phyloP scores from a whole-genome alignment of 2,888 invertebrate genomes.

The Eupithecia tripunctaria region DNA sequence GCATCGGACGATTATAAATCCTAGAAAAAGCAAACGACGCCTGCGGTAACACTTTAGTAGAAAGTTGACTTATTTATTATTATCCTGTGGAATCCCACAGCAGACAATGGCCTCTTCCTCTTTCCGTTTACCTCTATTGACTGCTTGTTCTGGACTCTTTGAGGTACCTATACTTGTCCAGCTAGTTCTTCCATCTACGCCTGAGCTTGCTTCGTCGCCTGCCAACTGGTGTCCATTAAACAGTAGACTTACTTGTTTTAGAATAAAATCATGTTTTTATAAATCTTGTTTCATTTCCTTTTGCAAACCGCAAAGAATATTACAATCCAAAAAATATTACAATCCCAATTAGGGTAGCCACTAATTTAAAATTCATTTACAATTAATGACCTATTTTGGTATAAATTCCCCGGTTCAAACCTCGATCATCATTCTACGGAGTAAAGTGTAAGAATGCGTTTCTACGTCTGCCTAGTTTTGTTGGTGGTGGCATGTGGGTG shows the following conservation, averaged over 20 bases:
- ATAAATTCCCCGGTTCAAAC: slow-evolving; percentile 46
- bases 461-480: slow-evolving; percentile 43
- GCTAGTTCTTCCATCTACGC: not conserved
- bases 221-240: not conserved
- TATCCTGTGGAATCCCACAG: not conserved
- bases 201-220: not conserved
- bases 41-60: slow-evolving; percentile 14
- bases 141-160: not conserved
- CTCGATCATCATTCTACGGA: slow-evolving; percentile 40
- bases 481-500: slow-evolving; percentile 55
- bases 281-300: slow-evolving; percentile 19
- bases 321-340: slow-evolving; percentile 27
- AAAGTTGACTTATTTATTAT: slow-evolving; percentile 10
- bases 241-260: not conserved
- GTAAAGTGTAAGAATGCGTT: slow-evolving; percentile 49
- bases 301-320: slow-evolving; percentile 45
- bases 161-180: not conserved
- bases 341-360: slow-evolving; percentile 18
- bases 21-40: not conserved
- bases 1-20: not conserved
- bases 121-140: not conserved
- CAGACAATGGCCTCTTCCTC: not conserved
- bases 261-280: slow-evolving; percentile 25
- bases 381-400: slow-evolving; percentile 48
- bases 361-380: slow-evolving; percentile 38